A percentile compares a stretch with the other conserved stretches of the same genome.
Evolutionary conservation across 2,797 vertebrate genomes (phyloP).

Genomic region (Anabas testudineus): DNA sequence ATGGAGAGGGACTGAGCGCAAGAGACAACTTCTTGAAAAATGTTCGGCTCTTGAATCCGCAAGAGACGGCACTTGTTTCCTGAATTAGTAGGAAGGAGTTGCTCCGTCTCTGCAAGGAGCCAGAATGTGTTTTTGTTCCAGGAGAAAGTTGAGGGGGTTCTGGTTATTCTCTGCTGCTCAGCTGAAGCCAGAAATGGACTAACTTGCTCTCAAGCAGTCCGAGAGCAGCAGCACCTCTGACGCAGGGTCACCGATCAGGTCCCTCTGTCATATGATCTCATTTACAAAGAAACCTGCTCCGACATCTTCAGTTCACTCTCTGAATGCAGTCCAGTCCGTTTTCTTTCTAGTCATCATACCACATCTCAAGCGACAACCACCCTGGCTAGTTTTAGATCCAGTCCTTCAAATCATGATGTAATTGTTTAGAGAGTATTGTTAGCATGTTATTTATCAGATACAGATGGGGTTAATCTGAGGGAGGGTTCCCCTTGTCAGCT

Average conservation of each 20-base stretch:
- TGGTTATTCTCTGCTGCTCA: conserved; percentile 62
- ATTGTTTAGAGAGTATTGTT: conserved; percentile 48
- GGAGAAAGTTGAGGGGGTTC: conserved; percentile 44
- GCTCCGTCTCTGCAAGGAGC: conserved; percentile 44
- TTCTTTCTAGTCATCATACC: conserved; percentile 24
- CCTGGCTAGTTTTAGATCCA: conserved; percentile 13
- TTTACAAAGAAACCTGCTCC: conserved; percentile 30
- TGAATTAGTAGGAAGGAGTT: conserved; percentile 64
- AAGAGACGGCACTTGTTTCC: conserved; percentile 53
- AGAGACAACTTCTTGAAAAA: conserved; percentile 45
- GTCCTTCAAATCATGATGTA: conserved; percentile 30
- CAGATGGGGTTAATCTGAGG: conserved; percentile 60
- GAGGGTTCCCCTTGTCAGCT: conserved; percentile 71
- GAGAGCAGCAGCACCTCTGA: conserved; percentile 27
- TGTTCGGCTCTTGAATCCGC: conserved; percentile 15
- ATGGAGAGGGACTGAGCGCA: conserved; percentile 51
- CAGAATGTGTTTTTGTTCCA: conserved; percentile 64
- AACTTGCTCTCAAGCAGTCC: conserved; percentile 27
- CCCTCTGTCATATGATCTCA: conserved; percentile 37
- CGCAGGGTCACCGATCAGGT: conserved; percentile 21
- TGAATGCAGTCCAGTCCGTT: conserved; percentile 7
- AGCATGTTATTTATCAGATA: conserved; percentile 31
- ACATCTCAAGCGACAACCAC: conserved; percentile 6
- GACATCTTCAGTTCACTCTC: conserved; percentile 9
- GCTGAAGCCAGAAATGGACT: conserved; percentile 55